Evolutionary conservation across 2,113 vertebrate species (phyloP), one percentile per base, ranked within the genome.

Genomic region (Polyodon spathula): DNA sequence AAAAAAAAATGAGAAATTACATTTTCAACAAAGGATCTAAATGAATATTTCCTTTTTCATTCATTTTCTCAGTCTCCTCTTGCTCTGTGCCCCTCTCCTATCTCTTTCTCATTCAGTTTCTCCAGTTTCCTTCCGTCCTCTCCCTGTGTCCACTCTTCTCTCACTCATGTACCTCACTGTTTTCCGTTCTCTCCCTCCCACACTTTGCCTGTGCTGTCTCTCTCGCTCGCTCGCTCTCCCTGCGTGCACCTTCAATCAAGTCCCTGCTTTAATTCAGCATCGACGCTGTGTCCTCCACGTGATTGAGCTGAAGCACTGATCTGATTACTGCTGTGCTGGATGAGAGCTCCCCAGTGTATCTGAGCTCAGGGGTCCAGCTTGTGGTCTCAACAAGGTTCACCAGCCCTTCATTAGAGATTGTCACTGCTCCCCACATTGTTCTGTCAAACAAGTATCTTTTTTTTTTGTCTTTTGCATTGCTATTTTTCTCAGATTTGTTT

Each of bases 271-370:
- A 82, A 84, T 86, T 79, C 63, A 61, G 55, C 70, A 72, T 71
- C 72, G 73, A 69, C 67, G 67, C 53, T 62, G 73, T 69, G 67
- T 70, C 71, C 14, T 66, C 73, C 71, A 69, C 68, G 70, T 81
- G 81, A 78, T 58, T 60, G 65, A 54, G 67, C 71, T 67, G 75
- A 66, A 37, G 59, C 74, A 71, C 77, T 81, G 76, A 81, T 81
- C 81, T 79, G 78, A 84, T 85, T 79, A 79, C 77, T 81, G 74
- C 77, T 75, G 76, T 71, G 66, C 65, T 68, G 39, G 77, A 68
- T 82, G 77, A 81, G 76, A 71, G 74, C 68, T 60, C 69, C 62
- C 80, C 77, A 82, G 85, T 85, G 84, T 85, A 81, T 81, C 75
- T 68, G 68, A 78, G 81, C 79, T 74, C 68, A 72, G 71, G 75